Base-by-base conservation (phyloP, 2,888 invertebrate genomes). In the Hydriomena furcata region DNA sequence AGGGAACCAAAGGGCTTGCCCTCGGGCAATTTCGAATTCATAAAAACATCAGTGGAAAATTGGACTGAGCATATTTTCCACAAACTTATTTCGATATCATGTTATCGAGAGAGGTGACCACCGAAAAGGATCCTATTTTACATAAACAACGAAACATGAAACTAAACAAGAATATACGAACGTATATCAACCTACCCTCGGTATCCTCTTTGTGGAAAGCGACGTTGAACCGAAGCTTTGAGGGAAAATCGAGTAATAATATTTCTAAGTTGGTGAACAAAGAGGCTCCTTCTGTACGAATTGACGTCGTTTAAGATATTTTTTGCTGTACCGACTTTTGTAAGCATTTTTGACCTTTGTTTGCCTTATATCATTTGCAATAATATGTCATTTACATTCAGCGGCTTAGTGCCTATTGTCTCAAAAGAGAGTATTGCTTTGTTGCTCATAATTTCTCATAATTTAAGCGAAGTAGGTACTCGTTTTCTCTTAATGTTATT, bases 201-300 rank as follows among this genome's bases (percentile, higher is more conserved):
- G 42, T 38, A 46, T 42, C 37, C 64, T 66, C 68, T 76, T 76
- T 79, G 75, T 72, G 58, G 58, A 59, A 69, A 67, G 63, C 60
- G 40, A 54, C 56, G 48, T 42, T 57, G 49, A 46, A 55, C 62
- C 61, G 68, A 71, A 74, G 76, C 77, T 82, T 82, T 79, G 73
- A 73, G 71, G 72, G 68, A 62, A 71, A 80, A 81, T 79, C 76
- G 74, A 71, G 78, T 79, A 82, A 84, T 84, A 84, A 79, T 78
- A 85, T 84, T 85, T 84, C 82, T 82, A 75, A 82, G 69, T 76
- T 78, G 63, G 65, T 84, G 84, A 79, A 78, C 82, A 83, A 81
- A 82, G 78, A 68, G 63, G 58, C 54, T 61, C 57, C 61, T 68
- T 76, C 65, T 67, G 67, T 74, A 79, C 80, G 75, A 76, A 74